Evolutionary conservation across 2,797 vertebrate genomes (phyloP).

Genomic region (Pipistrellus pipistrellus): DNA sequence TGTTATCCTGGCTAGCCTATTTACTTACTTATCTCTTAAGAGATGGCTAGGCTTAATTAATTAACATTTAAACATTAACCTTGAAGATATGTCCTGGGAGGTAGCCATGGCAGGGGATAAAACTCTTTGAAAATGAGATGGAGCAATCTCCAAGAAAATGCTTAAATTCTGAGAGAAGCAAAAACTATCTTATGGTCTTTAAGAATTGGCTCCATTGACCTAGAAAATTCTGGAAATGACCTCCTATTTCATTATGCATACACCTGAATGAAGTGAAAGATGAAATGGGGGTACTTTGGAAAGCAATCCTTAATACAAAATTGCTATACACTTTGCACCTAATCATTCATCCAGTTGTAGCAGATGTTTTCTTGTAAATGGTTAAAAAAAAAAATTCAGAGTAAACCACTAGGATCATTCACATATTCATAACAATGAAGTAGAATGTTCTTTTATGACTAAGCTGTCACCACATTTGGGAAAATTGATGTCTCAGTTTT

Average conservation of each 20-base stretch:
- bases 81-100: conserved; percentile 66
- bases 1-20: conserved; percentile 52
- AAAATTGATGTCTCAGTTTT: conserved; percentile 16
- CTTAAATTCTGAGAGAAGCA: conserved; percentile 3
- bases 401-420: conserved; percentile 37
- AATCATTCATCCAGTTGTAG: background rate
- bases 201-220: background rate
- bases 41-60: conserved; percentile 83
- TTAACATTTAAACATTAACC: conserved; percentile 83
- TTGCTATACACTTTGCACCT: conserved; percentile 7
- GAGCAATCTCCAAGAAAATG: conserved; percentile 18
- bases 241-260: background rate
- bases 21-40: conserved; percentile 80
- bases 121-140: conserved; percentile 32
- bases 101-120: background rate
- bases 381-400: background rate
- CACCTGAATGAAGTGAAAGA: conserved; percentile 15
- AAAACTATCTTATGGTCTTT: conserved; percentile 46
- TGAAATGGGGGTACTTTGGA: background rate
- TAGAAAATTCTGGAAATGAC: conserved; percentile 56
- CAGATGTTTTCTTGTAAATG: conserved; percentile 56
- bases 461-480: conserved; percentile 45
- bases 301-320: conserved; percentile 30
- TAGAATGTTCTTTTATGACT: conserved; percentile 14
- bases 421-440: conserved; percentile 26